A percentile compares a stretch with the other conserved stretches of the same genome.
Conservation (phyloP, 2,113 vertebrate genomes). For the Platichthys stellatus region DNA sequence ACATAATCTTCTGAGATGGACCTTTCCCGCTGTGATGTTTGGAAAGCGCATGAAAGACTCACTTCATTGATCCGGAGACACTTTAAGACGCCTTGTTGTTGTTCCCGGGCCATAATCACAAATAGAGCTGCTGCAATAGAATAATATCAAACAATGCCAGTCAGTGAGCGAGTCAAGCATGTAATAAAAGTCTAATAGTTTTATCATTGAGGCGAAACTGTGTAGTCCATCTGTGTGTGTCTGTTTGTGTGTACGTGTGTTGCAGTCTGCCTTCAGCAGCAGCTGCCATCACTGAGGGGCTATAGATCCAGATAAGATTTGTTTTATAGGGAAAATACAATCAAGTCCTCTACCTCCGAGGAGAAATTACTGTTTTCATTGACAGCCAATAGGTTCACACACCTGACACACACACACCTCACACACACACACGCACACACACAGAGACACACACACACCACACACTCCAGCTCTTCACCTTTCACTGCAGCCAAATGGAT, state of each 20-base stretch:
- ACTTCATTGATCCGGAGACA: constrained; percentile 67
- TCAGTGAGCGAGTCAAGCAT: constrained; percentile 32
- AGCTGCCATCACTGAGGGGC: not conserved
- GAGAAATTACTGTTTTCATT: constrained; percentile 30
- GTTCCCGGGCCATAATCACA: constrained; percentile 47
- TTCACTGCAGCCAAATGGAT: constrained; percentile 45
- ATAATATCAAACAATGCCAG: constrained; percentile 58
- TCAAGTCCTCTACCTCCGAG: constrained; percentile 5
- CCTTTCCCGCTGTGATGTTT: constrained; percentile 62
- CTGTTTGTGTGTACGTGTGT: not conserved
- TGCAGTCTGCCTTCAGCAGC: constrained; percentile 3
- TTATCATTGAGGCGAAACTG: constrained; percentile 31
- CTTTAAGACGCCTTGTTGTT: constrained; percentile 49
- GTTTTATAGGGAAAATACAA: constrained; percentile 1
- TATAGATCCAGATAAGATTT: not conserved
- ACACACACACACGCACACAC: too few species aligned
- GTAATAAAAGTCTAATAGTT: constrained; percentile 48
- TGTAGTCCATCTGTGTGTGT: constrained; percentile 1
- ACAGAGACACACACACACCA: too few species aligned
- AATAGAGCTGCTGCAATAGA: constrained; percentile 53
- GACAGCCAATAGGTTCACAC: constrained; percentile 19
- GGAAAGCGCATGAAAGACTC: constrained; percentile 65
- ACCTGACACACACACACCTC: too few species aligned
- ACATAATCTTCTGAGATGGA: constrained; percentile 64
- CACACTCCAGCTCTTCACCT: constrained; percentile 16